phyloP scores from a whole-genome alignment of 2,113 vertebrate genomes.

The Pituophis catenifer region DNA sequence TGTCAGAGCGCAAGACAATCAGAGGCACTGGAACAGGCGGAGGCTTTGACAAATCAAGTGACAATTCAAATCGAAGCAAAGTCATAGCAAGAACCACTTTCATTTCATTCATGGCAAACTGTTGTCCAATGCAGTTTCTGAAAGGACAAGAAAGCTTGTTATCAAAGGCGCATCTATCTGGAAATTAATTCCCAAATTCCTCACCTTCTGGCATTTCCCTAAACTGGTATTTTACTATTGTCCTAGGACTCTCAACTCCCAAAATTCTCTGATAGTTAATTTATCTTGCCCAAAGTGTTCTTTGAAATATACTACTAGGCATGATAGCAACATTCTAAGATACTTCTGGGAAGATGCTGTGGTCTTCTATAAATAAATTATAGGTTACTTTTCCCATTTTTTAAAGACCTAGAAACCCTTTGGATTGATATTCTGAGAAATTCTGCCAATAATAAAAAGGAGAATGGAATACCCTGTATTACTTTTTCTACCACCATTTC shows the following conservation, averaged over 20 bases:
- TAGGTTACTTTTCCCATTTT: not conserved
- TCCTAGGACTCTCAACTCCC: not conserved
- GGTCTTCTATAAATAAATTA: not conserved
- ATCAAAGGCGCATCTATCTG: not conserved
- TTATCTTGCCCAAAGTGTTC: not conserved
- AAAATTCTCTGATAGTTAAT: not conserved
- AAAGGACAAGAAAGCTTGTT: not conserved
- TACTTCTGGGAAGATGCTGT: not conserved
- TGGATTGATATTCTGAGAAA: not conserved
- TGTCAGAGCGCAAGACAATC: constrained; percentile 77
- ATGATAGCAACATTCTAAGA: not conserved
- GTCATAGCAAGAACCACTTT: constrained; percentile 77
- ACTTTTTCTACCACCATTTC: not conserved
- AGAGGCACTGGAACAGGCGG: constrained; percentile 63
- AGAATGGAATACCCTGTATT: not conserved
- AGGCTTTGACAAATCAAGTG: constrained; percentile 59
- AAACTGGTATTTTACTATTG: not conserved
- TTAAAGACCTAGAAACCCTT: not conserved
- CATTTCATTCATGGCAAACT: constrained; percentile 85
- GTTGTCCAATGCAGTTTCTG: constrained; percentile 91
- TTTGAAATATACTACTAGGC: not conserved
- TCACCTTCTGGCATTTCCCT: not conserved
- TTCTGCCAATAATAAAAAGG: not conserved
- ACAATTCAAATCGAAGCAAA: constrained; percentile 75
- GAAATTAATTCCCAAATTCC: not conserved